phyloP scores from a whole-genome alignment of 37 sponge, comb jelly and placozoan genomes.

The Halisarca cf. caerulea region DNA sequence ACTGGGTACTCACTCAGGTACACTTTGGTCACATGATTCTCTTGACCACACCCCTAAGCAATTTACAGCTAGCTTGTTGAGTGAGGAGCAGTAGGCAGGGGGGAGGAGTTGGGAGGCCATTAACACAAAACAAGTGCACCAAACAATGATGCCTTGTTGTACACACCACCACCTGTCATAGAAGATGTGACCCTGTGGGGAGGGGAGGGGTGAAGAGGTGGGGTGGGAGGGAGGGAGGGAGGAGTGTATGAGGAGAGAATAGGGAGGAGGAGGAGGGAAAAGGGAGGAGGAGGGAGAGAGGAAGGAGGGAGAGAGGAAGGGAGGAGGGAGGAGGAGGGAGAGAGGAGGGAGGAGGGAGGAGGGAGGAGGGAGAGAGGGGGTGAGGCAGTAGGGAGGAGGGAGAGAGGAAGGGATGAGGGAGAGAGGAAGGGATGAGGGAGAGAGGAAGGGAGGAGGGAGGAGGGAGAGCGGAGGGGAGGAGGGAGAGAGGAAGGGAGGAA shows the following conservation, averaged over 20 bases:
- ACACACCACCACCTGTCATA: slow-evolving; percentile 87
- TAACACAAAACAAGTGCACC: slow-evolving; percentile 79
- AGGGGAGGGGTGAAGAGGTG: neutral
- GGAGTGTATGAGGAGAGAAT: neutral
- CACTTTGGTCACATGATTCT: neutral
- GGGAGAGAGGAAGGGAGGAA: neutral
- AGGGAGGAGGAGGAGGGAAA: too few relatives aligned
- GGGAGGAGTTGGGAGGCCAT: slow-evolving; percentile 72
- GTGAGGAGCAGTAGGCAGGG: slow-evolving; percentile 63
- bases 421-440: neutral
- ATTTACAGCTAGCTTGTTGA: slow-evolving; percentile 66
- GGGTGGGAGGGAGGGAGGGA: too few relatives aligned
- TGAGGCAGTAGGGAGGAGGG: too few relatives aligned
- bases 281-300: neutral
- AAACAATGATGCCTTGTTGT: slow-evolving; percentile 68
- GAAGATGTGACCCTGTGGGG: slow-evolving; percentile 55
- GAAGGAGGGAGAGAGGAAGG: neutral
- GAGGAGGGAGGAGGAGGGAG: neutral
- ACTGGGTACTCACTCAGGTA: slow-evolving; percentile 13
- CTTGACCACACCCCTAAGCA: slow-evolving; percentile 72
- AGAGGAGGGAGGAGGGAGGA: neutral
- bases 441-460: neutral
- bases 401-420: neutral
- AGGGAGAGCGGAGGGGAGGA: neutral
- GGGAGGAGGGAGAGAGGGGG: neutral